Evolutionary conservation across 1,140 invertebrate species (phyloP).

Genomic region (Latrodectus geometricus): DNA sequence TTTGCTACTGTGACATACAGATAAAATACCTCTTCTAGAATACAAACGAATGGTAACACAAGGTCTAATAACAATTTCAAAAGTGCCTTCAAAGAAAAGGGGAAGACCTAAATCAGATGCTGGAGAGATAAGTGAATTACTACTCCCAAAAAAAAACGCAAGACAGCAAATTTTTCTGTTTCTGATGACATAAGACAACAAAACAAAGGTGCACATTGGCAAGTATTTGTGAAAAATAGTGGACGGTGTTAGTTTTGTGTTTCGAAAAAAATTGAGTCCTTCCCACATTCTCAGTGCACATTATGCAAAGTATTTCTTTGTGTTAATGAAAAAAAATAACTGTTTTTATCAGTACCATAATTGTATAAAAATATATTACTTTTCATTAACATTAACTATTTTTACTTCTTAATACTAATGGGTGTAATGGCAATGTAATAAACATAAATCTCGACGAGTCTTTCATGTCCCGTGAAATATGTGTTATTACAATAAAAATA

Average conservation of each 20-base stretch:
- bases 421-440: slow-evolving; percentile 17
- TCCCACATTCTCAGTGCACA: no score
- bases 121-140: no score
- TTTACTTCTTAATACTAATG: slow-evolving; percentile 16
- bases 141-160: no score
- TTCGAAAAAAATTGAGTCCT: slow-evolving; percentile 30
- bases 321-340: slow-evolving; percentile 39
- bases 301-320: no score
- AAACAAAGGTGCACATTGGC: slow-evolving; percentile 43
- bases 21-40: no score
- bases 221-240: slow-evolving; percentile 38
- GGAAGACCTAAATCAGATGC: no score
- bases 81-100: slow-evolving; percentile 26
- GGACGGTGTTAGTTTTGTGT: slow-evolving; percentile 51
- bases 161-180: no score
- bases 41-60: slow-evolving; percentile 24
- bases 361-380: slow-evolving; percentile 28
- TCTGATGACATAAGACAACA: no score
- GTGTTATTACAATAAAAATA: slow-evolving; percentile 23
- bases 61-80: slow-evolving; percentile 34
- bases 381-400: slow-evolving; percentile 22
- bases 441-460: slow-evolving; percentile 7
- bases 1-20: no score
- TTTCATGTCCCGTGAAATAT: slow-evolving; percentile 19
- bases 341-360: slow-evolving; percentile 47